phyloP scores from a whole-genome alignment of 2,888 invertebrate genomes.

The Drosophila tripunctata region DNA sequence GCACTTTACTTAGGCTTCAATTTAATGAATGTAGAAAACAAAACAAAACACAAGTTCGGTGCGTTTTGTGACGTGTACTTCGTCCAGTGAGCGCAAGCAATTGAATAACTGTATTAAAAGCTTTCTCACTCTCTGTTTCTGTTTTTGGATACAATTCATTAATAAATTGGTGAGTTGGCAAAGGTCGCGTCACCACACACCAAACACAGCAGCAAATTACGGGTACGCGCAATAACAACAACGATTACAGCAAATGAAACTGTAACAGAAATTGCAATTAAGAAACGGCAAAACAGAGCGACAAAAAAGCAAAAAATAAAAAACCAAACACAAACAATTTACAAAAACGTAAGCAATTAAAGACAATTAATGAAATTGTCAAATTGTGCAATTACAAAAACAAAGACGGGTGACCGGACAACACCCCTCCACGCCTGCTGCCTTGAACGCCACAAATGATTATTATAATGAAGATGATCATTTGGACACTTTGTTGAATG shows the following conservation, averaged over 20 bases:
- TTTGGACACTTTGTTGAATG: not conserved
- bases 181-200: constrained; percentile 41
- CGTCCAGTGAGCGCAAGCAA: not conserved
- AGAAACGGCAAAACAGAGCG: constrained; percentile 48
- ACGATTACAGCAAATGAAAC: constrained; percentile 62
- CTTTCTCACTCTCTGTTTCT: constrained; percentile 26
- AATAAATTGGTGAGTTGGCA: constrained; percentile 46
- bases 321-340: constrained; percentile 43
- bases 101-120: constrained; percentile 30
- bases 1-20: too few species aligned
- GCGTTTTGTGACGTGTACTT: constrained; percentile 35
- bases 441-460: not conserved
- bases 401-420: constrained; percentile 10
- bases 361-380: constrained; percentile 71
- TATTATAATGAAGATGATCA: not conserved
- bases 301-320: constrained; percentile 19
- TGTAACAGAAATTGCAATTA: constrained; percentile 72
- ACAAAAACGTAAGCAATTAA: constrained; percentile 68
- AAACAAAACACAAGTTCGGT: constrained; percentile 8
- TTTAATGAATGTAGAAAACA: constrained; percentile 13
- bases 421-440: too few species aligned
- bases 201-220: constrained; percentile 1
- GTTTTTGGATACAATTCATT: constrained; percentile 32
- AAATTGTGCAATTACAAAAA: constrained; percentile 66
- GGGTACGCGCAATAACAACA: constrained; percentile 2